Evolutionary conservation across 2,888 invertebrate species (phyloP).

Genomic region (Saturnia pavonia): DNA sequence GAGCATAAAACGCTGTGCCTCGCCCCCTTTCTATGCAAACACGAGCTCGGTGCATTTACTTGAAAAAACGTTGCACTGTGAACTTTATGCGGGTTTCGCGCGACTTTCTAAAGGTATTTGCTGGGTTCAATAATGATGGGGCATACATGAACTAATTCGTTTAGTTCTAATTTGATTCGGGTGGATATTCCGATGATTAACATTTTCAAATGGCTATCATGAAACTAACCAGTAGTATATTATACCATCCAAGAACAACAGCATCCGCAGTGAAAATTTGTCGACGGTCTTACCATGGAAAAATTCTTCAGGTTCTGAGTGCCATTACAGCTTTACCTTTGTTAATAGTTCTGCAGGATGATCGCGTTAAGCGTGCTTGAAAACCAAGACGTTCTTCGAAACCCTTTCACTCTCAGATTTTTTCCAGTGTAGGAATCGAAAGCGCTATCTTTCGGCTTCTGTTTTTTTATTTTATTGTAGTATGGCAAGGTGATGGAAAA

Average conservation of each 20-base stretch:
- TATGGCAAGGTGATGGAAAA: too few species aligned
- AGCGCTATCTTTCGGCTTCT: not conserved
- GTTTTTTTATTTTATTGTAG: too few species aligned
- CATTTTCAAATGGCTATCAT: not conserved
- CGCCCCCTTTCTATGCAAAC: conserved; percentile 23
- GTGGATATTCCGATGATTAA: not conserved
- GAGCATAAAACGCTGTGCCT: conserved; percentile 31
- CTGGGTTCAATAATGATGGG: conserved; percentile 1
- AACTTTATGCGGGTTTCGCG: conserved; percentile 19
- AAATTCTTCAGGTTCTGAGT: too few species aligned
- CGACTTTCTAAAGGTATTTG: conserved; percentile 16
- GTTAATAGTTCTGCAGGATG: not conserved
- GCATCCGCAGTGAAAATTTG: too few species aligned
- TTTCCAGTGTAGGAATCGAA: not conserved
- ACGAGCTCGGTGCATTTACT: conserved; percentile 20
- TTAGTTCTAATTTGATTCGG: not conserved
- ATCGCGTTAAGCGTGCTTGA: not conserved
- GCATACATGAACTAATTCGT: not conserved
- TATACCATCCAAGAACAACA: too few species aligned
- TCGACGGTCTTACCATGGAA: not conserved
- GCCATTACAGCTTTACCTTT: not conserved
- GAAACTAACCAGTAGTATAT: too few species aligned
- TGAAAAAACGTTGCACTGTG: conserved; percentile 15
- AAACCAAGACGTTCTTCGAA: not conserved
- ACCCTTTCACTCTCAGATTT: not conserved